Evolutionary conservation across 2,113 vertebrate species (phyloP).

Genomic region (Chroicocephalus ridibundus): DNA sequence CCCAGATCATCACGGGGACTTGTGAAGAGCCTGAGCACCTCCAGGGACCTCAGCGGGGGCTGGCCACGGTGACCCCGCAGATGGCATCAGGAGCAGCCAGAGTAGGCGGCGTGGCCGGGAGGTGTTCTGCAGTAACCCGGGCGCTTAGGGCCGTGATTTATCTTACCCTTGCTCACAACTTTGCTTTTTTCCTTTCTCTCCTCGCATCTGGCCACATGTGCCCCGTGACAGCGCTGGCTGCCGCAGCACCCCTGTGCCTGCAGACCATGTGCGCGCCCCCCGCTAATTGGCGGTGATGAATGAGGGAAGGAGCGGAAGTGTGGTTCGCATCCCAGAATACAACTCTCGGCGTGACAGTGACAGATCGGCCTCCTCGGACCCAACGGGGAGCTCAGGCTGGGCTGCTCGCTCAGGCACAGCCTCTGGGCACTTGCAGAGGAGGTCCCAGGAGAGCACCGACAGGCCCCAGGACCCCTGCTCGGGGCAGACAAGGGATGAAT

Average conservation of each 20-base stretch:
- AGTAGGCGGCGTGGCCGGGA: accelerated
- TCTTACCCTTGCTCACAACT: background rate
- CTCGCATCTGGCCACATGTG: background rate
- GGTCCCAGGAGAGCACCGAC: background rate
- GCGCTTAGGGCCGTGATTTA: background rate
- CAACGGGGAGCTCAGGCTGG: accelerated
- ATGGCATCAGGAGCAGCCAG: background rate
- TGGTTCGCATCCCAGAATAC: background rate
- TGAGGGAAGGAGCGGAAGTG: background rate
- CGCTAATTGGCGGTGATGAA: background rate
- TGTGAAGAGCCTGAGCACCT: background rate
- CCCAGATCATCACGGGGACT: background rate
- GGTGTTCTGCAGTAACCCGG: accelerated
- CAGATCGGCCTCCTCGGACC: background rate
- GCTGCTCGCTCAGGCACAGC: background rate
- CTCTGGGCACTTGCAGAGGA: background rate
- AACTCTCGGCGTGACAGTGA: background rate
- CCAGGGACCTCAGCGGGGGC: background rate
- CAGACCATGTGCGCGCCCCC: background rate
- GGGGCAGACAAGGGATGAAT: accelerated
- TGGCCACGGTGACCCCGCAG: background rate
- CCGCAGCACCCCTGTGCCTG: background rate
- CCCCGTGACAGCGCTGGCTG: background rate
- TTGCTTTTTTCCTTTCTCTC: background rate
- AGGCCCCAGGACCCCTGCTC: accelerated